Base-by-base conservation (phyloP, 2,888 invertebrate species). In the Iselma pallidipennis region DNA sequence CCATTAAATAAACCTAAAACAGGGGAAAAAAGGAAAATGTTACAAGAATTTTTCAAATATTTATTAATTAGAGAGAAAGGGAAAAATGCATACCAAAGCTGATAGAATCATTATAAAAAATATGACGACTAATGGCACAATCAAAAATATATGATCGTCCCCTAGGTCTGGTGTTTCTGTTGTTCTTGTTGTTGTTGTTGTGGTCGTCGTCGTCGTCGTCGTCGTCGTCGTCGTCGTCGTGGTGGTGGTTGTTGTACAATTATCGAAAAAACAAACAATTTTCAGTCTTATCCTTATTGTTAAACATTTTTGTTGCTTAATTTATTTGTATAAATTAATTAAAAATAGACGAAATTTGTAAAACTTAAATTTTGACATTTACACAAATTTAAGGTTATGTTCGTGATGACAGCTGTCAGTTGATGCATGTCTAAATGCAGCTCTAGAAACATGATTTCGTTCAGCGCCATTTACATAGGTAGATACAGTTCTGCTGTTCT, bases 1-100 rank as follows among this genome's bases (percentile, higher is more conserved):
- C 82, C 74, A 85, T 81, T 54, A 84, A 78, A 66, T 85, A 81
- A 28, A 86, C 84, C 86, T 86, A 29, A 7, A 64, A 61, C 10
- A 31, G 4, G 9, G 16, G 25, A 9, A 19, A 23, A 28, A 28
- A 49, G 28, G 61, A 66, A 57, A 52, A 23, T 49, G 59, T 45
- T 62, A 57, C 52, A 59, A 51, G n/a, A 4, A 5, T 49, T 16
- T n/a, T 12, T 29, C 2, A 21, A 19, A 7, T 16, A 16, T 3
- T 7, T 4, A 31, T 37, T 23, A 29, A 33, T n/a, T 19, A 51
- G 10, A 58, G 55, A 25, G 12, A 12, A 2, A 37, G 26, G 4
- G 12, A 16, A 31, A 23, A 45, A 10, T 61, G 70, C 75, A n/a
- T 75, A 82, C 82, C 72, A 81, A 66, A 50, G 78, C 75, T n/a